Conservation (phyloP, 2,113 vertebrate genomes). For the Lophius piscatorius region DNA sequence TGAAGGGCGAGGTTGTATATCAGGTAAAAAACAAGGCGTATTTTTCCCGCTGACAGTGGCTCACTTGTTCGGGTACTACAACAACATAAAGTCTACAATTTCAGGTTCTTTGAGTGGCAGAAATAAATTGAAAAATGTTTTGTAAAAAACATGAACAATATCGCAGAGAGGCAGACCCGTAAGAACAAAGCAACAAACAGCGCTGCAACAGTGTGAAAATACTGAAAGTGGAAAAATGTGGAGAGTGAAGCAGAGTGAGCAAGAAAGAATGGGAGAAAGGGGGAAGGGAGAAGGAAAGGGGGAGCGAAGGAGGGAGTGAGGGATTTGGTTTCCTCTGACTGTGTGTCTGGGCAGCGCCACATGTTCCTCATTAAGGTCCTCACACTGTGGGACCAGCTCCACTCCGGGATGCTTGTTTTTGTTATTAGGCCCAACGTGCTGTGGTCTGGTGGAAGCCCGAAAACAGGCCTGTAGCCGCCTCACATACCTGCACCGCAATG, state of each 20-base stretch:
- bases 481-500: constrained; percentile 1
- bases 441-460: constrained; percentile 72
- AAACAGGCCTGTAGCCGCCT: constrained; percentile 38
- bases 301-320: constrained; percentile 44
- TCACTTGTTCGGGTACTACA: constrained; percentile 71
- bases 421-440: constrained; percentile 81
- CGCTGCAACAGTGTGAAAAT: constrained; percentile 11
- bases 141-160: constrained; percentile 6
- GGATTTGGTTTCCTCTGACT: constrained; percentile 84
- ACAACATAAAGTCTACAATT: constrained; percentile 33
- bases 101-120: neutral
- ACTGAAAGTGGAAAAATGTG: constrained; percentile 20
- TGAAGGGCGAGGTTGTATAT: constrained; percentile 39
- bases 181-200: constrained; percentile 13
- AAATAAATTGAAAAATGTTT: neutral
- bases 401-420: constrained; percentile 82
- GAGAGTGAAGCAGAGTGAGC: constrained; percentile 40
- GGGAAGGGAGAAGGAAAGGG: constrained; percentile 55
- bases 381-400: constrained; percentile 80
- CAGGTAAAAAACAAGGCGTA: constrained; percentile 50
- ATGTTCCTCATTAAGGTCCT: constrained; percentile 85
- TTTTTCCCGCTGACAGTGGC: constrained; percentile 65
- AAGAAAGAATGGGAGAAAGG: constrained; percentile 39
- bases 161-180: neutral
- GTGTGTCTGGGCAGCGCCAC: constrained; percentile 82